Base-by-base conservation (phyloP, 2,113 vertebrate genomes). In the Petrocephalus zakoni region DNA sequence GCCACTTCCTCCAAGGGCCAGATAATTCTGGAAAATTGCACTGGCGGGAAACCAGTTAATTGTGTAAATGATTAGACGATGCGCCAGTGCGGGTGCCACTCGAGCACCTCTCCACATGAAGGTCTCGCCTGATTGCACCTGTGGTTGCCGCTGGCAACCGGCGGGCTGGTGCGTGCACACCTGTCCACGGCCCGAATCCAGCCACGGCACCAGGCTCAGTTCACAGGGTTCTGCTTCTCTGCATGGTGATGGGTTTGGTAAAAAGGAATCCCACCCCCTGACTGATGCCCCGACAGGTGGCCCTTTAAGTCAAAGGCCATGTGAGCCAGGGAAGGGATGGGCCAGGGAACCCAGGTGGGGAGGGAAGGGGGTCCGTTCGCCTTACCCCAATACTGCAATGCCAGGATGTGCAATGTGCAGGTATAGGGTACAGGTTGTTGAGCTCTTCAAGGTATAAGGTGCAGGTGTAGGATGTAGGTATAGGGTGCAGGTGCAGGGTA, bases 171-270 rank as follows among this genome's bases (percentile, higher is more conserved):
- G 1, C 47, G 37, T 6, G 37, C 56, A 64, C 42, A 87, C 53
- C 86, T 87, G 86, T 61, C 17, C 21, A 34, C 21, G 4, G 29
- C 4, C 13, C 17, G 51, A 86, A 49, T 29, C 29, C 84, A 5
- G 51, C 52, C 52, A 9, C n/a, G 49, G 13, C 22, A n/a, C 29
- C n/a, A 1, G 15, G 25, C n/a, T 25, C 19, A 86, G 84, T 15
- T 86, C 52, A 95, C 94, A 95, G 95, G 96, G 96, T 96, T 94
- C 75, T 37, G 22, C 87, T 22, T 15, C 52, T 37, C 86, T 46
- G 58, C 29, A 9, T 34, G 47, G 86, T 13, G 47, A 46, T 75
- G 29, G 42, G 72, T 81, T 95, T 5, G 22, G 46, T 25, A n/a
- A 15, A 85, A 42, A 22, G 17, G 55, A 61, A 11, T 42, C 29